phyloP scores from a whole-genome alignment of 2,888 invertebrate genomes.

The Chalcis sispes region DNA sequence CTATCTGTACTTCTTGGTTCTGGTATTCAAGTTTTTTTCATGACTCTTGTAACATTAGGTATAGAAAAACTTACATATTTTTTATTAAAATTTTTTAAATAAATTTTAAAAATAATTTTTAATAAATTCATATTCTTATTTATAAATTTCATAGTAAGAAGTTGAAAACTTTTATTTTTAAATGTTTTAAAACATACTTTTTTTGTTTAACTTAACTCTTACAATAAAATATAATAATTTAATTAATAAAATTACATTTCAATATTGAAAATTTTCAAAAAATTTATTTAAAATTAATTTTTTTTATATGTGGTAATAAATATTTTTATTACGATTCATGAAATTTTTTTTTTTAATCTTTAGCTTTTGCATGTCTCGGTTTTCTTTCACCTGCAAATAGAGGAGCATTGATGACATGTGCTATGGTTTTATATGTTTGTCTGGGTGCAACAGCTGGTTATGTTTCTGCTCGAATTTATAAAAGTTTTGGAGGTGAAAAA shows the following conservation, averaged over 20 bases:
- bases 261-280: background rate
- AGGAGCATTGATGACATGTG: constrained; percentile 98
- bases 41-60: constrained; percentile 95
- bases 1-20: constrained; percentile 97
- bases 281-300: constrained; percentile 16
- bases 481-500: constrained; percentile 98
- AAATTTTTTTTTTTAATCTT: constrained; percentile 58
- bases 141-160: too few species aligned
- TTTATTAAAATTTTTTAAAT: constrained; percentile 14
- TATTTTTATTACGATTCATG: constrained; percentile 27
- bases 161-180: too few species aligned
- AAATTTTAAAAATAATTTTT: too few species aligned
- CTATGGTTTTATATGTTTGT: constrained; percentile 97
- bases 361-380: constrained; percentile 98
- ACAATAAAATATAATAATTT: background rate
- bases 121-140: too few species aligned
- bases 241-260: constrained; percentile 24
- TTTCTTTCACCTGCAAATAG: constrained; percentile 99
- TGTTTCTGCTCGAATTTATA: constrained; percentile 97
- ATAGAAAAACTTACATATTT: constrained; percentile 60
- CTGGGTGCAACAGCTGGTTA: constrained; percentile 98
- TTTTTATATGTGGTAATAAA: constrained; percentile 24
- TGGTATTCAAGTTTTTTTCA: constrained; percentile 96
- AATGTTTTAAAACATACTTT: too few species aligned
- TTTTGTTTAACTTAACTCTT: too few species aligned